Evolutionary conservation across 2,888 invertebrate species (phyloP), one percentile per base, ranked within the genome.

Genomic region (Pristionchus arcanus): DNA sequence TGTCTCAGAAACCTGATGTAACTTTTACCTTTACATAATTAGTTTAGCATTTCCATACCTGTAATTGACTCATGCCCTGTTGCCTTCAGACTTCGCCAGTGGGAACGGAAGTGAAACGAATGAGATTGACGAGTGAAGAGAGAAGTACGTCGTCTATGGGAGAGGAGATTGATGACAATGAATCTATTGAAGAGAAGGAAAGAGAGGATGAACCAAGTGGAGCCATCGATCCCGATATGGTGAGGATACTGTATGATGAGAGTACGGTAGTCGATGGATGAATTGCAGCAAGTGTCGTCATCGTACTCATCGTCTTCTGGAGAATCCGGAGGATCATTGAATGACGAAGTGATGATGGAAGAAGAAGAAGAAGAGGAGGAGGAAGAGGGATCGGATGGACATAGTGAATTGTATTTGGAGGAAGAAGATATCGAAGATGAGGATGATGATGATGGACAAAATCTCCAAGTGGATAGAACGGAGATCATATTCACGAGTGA

Each of bases 361-460:
- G 83, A 83, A 25, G 53, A 83, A 11, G 81, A 42, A 13, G 28
- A 34, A 42, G 71, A 74, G 42, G 53, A 83, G 2, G 81, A 42
- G 3, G 28, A 34, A 42, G 83, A 83, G 7, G 37, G 42, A 81
- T 81, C 55, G 19, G 28, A 37, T 86, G 66, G 49, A 63, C n/a
- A 21, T 25, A 85, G 59, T 59, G 66, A 68, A 34, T 5, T 55
- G n/a, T 31, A 85, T 37, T 11, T 16, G 13, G 85, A 63, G 21
- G 63, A 85, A 37, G 31, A 28, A 63, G 63, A 59, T 19, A 49
- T 86, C 3, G 86, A 86, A n/a, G 42, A 63, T 16, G 87, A 87
- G 28, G 68, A 87, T 28, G 87, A 66, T 28, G 87, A 66, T 19
- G 68, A 68, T n/a, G 87, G 66, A 68, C 66, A 87, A 21, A 13